Base-by-base conservation (phyloP, 1,140 invertebrate genomes). In the Charaxes varanes region DNA sequence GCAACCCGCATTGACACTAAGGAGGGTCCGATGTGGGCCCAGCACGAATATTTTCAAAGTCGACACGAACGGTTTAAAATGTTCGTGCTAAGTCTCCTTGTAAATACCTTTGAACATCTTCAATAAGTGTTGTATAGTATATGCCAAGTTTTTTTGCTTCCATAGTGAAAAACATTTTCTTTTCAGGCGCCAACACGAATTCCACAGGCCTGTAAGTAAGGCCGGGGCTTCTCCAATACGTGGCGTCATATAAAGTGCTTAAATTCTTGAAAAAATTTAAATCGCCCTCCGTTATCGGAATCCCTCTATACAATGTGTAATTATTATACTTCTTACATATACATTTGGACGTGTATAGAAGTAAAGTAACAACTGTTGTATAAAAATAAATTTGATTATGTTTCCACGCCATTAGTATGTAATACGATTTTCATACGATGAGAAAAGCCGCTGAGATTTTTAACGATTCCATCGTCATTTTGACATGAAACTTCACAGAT, bases 161-260 rank as follows among this genome's bases (percentile, higher is more conserved):
- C 12, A 28, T 35, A 4, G 50, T 11, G 24, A 76, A 71, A 0
- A 34, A 2, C 1, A 8, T 2, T 11, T 55, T 62, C 6, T 62
- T 31, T 1, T 64, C 44, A 15, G 74, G 74, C 3, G 41, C 16
- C 12, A 79, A 58, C 0, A 66, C 19, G 24, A 79, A 71, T 6
- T 76, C 71, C 2, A 64, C 45, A 4, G 63, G 61, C 17, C 27
- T 63, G 12, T 64, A 34, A 0, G 68, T 3, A 1, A 35, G 6
- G 0, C 71, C 61, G 2, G 74, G 67, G 0, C 13, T 13, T 12
- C 61, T 56, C 74, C 74, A 79, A 38, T 56, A 74, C 24, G 68
- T 54, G 0, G 60, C 58, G 28, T 65, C 30, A 28, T 62, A 66
- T 1, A 50, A 19, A 0, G 18, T n/a, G 22, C 33, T 62, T n/a